Conservation (phyloP, 1,140 invertebrate genomes). For the Popillia japonica region DNA sequence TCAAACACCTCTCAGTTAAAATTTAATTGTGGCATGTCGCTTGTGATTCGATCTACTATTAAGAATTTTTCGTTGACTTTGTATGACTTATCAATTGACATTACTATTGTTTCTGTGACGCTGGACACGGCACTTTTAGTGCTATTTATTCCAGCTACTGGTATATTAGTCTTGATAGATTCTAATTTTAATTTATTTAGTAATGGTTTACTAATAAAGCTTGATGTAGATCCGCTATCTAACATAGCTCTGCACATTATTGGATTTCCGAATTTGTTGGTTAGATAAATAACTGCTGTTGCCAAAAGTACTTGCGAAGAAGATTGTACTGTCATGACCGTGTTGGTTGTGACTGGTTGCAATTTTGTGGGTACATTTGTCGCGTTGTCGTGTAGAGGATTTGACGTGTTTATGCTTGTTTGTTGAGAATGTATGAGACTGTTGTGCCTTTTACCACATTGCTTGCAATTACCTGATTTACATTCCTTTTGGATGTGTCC, state of each 20-base stretch:
- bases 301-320: neutral
- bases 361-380: neutral
- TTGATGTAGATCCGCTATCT: no score
- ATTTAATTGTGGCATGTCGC: no score
- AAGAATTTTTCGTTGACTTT: conserved; percentile 2
- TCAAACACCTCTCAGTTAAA: neutral
- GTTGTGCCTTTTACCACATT: neutral
- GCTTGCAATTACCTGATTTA: conserved; percentile 1
- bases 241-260: no score
- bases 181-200: no score
- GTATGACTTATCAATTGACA: conserved; percentile 1
- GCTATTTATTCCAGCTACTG: conserved; percentile 9
- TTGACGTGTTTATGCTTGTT: neutral
- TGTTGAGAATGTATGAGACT: neutral
- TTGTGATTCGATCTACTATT: no score
- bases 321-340: neutral
- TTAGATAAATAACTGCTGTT: neutral
- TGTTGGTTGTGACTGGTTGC: no score
- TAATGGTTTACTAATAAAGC: no score
- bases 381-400: no score
- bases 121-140: no score
- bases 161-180: neutral
- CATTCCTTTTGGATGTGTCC: no score
- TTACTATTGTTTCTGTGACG: neutral
- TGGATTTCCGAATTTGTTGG: neutral